Base-by-base conservation (phyloP, 2,113 vertebrate genomes). In the Melanerpes aurifrons region DNA sequence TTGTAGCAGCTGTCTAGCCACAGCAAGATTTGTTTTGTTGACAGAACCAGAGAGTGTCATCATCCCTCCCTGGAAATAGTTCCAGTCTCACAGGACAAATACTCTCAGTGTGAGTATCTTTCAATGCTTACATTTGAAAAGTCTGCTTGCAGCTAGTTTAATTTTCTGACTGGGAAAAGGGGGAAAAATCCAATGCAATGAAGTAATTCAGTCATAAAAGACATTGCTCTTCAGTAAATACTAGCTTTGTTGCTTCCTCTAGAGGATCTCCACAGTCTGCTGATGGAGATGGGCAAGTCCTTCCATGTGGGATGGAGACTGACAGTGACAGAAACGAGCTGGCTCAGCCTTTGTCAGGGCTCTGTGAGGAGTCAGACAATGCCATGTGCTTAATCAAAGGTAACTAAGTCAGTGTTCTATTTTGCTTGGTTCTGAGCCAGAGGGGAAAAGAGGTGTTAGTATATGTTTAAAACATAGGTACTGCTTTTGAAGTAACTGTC, bases 101-200 rank as follows among this genome's bases (percentile, higher is more conserved):
- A 40, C 2, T 13, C 77, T 94, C 87, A 70, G 15, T 28, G 97
- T 98, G 92, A 97, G 98, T 97, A 89, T 85, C 16, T 61, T 80
- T 91, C 72, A 56, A 70, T 53, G 17, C 35, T 81, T 71, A 20
- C 75, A 32, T 61, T 61, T 74, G 24, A 76, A 87, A 87, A 61
- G 10, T 31, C 6, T 57, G 9, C 74, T 45, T 83, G 40, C 9
- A 62, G 31, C 32, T 83, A 80, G 16, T 29, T 80, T 77, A 37
- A 35, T 66, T 82, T 92, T 85, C 43, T 84, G 35, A 40, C 47
- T 76, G 15, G 40, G 50, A 87, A 77, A 89, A 24, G 16, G 19
- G 26, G 19, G 26, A 61, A 86, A 69, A 88, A 57, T 22, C 3
- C 20, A 54, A 1, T 72, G 19, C 62, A 63, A 70, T 29, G 21